Evolutionary conservation across 2,888 invertebrate species (phyloP), one percentile per base, ranked within the genome.

Genomic region (Hoplodrina blanda): DNA sequence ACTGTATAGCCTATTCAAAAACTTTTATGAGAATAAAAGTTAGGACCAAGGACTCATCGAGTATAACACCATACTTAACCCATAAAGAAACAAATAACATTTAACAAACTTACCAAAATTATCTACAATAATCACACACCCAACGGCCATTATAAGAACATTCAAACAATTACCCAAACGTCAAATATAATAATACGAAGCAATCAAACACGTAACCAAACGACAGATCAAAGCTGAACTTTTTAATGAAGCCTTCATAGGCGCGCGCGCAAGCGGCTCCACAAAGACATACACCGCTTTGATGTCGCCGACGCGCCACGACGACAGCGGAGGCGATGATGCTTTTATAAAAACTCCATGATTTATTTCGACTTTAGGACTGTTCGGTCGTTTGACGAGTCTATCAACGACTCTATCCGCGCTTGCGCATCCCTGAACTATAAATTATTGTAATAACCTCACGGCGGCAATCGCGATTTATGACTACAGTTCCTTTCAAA

Each of bases 331-430:
- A 95, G 93, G 93, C 94, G 95, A 93, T 93, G 94, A 94, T 90
- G 91, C 92, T 90, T 94, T 91, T 93, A 95, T 94, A 95, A 96
- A 95, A 96, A 94, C 91, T 85, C 88, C 89, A 92, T 94, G 95
- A 95, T 95, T 95, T 95, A 95, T 93, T 89, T 89, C 86, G 72
- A 78, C 61, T 81, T 71, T 68, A 57, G 82, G 62, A 85, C 85
- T 87, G 89, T 89, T 90, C 87, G 84, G 82, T 76, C 62, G 62
- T 73, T 81, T 83, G 84, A 85, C 76, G 75, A 84, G 75, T 87
- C 85, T 87, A 89, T 90, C 83, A 65, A 68, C 65, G 72, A 78
- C 76, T 75, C 25, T 67, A 76, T 25, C 71, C 37, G 68, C 66
- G 71, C 74, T 57, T 62, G 83, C 74, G 76, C 80, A 83, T 73